Conservation (phyloP, 2,797 vertebrate species). For the Bradypodion ventrale region DNA sequence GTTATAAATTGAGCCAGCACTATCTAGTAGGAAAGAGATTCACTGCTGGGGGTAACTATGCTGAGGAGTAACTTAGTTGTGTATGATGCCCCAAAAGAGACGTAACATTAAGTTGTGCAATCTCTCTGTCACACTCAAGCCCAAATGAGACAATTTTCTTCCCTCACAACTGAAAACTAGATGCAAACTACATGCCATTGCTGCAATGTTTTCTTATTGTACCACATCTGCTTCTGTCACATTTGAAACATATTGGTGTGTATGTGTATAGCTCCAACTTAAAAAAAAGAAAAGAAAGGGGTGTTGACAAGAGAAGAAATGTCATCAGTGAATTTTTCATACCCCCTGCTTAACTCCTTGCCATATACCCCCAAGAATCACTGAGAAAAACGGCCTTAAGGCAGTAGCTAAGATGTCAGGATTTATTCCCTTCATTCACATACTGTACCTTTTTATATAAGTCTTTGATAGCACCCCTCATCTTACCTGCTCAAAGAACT, state of each 20-base stretch:
- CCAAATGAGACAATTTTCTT: background rate
- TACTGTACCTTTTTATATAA: background rate
- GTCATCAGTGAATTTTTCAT: background rate
- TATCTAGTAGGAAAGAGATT: background rate
- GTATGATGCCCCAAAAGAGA: background rate
- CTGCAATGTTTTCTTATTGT: background rate
- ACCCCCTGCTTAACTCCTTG: background rate
- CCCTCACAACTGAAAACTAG: background rate
- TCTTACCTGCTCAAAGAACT: conserved; percentile 92
- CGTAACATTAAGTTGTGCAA: background rate
- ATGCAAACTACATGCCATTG: background rate
- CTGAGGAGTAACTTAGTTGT: background rate
- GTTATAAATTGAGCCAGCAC: background rate
- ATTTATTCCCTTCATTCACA: background rate
- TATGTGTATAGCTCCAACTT: too few relatives aligned
- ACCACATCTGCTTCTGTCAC: background rate
- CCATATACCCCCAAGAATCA: background rate
- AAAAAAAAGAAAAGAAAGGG: background rate
- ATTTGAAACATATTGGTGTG: background rate
- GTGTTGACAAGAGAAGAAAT: background rate
- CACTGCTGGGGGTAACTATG: background rate
- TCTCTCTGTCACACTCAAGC: background rate
- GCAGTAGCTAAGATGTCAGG: background rate
- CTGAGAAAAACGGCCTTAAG: background rate
- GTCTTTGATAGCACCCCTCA: background rate